These are phyloP conservation scores for Caenorhabditis uteleia DNA, from an alignment of 2,888 invertebrate species.

Conservation along the genomic window DNA sequence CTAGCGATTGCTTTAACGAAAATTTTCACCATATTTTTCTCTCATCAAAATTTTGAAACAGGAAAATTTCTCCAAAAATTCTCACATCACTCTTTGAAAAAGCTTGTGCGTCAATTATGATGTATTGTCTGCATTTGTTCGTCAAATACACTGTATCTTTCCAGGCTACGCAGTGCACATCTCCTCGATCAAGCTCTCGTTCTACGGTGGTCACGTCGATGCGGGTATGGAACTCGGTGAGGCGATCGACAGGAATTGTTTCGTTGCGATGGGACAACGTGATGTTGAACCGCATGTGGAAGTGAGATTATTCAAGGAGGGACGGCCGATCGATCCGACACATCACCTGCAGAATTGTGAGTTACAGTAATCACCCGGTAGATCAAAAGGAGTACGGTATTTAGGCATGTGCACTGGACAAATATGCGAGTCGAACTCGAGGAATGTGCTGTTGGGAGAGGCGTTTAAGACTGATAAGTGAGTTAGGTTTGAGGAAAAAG, in stretches of 20 bases:
- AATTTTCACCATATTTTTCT: too few species aligned
- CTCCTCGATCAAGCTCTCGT: constrained; percentile 57
- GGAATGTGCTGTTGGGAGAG: constrained; percentile 60
- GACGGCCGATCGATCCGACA: constrained; percentile 65
- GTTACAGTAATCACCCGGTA: constrained; percentile 1
- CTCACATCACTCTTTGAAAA: too few species aligned
- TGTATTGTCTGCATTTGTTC: too few species aligned
- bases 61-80: too few species aligned
- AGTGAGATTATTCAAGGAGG: constrained; percentile 52
- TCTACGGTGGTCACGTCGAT: constrained; percentile 63
- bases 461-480: constrained; percentile 65
- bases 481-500: constrained; percentile 7
- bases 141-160: too few species aligned
- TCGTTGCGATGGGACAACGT: constrained; percentile 30
- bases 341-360: constrained; percentile 66
- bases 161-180: constrained; percentile 67
- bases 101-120: too few species aligned
- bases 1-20: too few species aligned
- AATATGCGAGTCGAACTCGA: constrained; percentile 67
- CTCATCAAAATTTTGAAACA: too few species aligned
- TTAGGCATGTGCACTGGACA: constrained; percentile 70
- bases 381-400: background rate
- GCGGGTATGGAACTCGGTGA: constrained; percentile 56
- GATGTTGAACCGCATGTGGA: constrained; percentile 43
- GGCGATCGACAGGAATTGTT: constrained; percentile 43